These are phyloP conservation scores for Heteronetta atricapilla DNA, from an alignment of 2,113 vertebrate species.

Conservation along the genomic window DNA sequence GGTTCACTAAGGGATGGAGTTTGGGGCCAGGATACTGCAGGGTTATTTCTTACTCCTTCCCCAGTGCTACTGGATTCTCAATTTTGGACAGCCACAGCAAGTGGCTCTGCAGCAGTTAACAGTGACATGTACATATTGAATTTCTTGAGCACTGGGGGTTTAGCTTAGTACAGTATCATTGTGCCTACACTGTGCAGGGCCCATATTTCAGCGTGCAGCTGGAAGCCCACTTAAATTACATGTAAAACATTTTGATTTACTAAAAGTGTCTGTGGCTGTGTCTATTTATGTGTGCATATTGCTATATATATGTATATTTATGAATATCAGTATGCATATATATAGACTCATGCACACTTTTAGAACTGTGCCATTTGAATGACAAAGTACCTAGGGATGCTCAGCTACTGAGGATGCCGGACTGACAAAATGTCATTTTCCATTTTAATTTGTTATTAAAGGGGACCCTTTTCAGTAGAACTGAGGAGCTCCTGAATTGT, in stretches of 20 bases:
- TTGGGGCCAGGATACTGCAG: not conserved
- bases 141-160: not conserved
- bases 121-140: not conserved
- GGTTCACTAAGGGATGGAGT: not conserved
- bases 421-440: conserved; percentile 10
- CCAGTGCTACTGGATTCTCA: not conserved
- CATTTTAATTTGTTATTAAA: conserved; percentile 17
- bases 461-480: not conserved
- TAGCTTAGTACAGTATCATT: not conserved
- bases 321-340: conserved; percentile 19
- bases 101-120: not conserved
- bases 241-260: not conserved
- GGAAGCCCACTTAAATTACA: not conserved
- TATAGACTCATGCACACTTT: not conserved
- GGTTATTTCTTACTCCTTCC: not conserved
- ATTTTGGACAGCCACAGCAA: not conserved
- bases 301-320: conserved; percentile 31
- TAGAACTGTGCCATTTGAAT: conserved; percentile 5
- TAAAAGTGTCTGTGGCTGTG: not conserved
- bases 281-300: not conserved
- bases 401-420: not conserved
- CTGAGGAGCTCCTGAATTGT: conserved; percentile 18
- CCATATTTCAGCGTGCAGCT: not conserved
- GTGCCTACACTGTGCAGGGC: not conserved
- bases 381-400: not conserved